A percentile compares a stretch with the other conserved stretches of the same genome.
phyloP scores from a whole-genome alignment of 2,888 invertebrate species.

The Thymelicus acteon region DNA sequence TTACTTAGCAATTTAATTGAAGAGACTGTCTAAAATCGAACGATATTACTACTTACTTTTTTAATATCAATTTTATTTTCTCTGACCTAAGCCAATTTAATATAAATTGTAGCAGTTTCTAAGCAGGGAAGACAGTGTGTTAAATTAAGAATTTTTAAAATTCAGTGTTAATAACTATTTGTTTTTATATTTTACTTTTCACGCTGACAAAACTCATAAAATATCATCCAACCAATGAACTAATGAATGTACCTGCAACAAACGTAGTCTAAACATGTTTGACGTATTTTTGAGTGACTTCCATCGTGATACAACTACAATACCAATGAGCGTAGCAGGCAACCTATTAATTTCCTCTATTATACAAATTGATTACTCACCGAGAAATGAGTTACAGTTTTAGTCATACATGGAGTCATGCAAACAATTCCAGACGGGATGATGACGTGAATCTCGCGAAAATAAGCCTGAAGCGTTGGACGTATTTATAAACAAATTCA shows the following conservation, averaged over 20 bases:
- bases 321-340: neutral
- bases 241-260: no score
- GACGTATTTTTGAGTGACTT: constrained; percentile 4
- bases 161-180: no score
- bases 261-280: neutral
- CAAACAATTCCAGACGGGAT: constrained; percentile 66
- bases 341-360: constrained; percentile 39
- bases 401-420: constrained; percentile 75
- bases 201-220: neutral
- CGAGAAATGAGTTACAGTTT: constrained; percentile 62
- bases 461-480: constrained; percentile 64
- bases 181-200: no score
- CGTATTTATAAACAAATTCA: constrained; percentile 68
- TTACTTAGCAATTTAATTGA: no score
- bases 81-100: no score
- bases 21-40: no score
- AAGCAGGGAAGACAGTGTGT: no score
- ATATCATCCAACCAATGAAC: neutral
- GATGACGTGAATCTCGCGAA: constrained; percentile 75
- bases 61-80: no score
- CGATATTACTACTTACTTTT: no score
- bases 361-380: constrained; percentile 63
- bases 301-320: neutral
- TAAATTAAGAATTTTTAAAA: no score
- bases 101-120: no score